phyloP scores from a whole-genome alignment of 2,888 invertebrate species.

The Ennomos quercinarius region DNA sequence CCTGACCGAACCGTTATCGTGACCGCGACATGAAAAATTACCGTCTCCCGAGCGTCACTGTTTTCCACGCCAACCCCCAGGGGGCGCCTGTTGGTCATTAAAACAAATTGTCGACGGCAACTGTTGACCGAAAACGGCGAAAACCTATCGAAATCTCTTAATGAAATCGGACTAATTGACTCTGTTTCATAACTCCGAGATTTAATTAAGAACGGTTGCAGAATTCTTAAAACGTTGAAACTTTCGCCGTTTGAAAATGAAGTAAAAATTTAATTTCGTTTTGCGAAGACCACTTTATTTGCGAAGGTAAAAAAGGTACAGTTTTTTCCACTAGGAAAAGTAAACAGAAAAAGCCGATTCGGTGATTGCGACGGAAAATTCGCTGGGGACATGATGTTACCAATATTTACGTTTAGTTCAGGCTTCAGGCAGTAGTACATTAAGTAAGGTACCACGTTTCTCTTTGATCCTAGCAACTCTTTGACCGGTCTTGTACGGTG shows the following conservation, averaged over 20 bases:
- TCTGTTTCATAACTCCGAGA: constrained; percentile 46
- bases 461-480: constrained; percentile 61
- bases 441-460: constrained; percentile 47
- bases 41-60: constrained; percentile 70
- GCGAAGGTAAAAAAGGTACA: constrained; percentile 28
- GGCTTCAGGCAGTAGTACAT: constrained; percentile 50
- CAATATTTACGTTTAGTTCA: constrained; percentile 58
- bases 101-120: constrained; percentile 76
- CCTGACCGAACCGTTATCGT: constrained; percentile 78
- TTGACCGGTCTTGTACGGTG: constrained; percentile 58
- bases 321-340: constrained; percentile 25
- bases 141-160: constrained; percentile 29
- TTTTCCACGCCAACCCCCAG: constrained; percentile 53
- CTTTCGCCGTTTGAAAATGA: constrained; percentile 34
- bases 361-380: constrained; percentile 44
- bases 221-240: constrained; percentile 36
- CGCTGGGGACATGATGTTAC: constrained; percentile 45
- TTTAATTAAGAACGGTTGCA: constrained; percentile 29
- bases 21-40: constrained; percentile 78
- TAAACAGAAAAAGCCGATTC: constrained; percentile 29
- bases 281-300: constrained; percentile 33
- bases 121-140: constrained; percentile 49
- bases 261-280: constrained; percentile 36
- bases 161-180: constrained; percentile 50
- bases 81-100: constrained; percentile 66